A percentile compares a stretch with the other conserved stretches of the same genome.
Conservation (phyloP, 2,113 vertebrate genomes). For the Scolopax mira region DNA sequence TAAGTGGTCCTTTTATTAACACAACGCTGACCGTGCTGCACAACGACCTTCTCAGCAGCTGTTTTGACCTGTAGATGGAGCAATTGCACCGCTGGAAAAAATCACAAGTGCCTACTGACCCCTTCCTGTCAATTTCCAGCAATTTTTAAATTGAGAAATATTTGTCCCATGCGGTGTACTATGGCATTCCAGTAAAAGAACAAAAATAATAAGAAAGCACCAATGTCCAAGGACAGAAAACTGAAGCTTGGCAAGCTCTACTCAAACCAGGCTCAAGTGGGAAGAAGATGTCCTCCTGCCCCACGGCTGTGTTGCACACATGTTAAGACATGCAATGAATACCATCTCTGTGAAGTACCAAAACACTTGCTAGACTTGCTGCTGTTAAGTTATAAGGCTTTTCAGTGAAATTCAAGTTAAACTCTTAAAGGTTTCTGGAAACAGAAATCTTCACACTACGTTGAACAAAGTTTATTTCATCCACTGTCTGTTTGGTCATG, state of each 20-base stretch:
- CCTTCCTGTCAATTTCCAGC: background rate
- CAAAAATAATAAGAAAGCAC: too few relatives aligned
- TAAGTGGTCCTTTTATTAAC: background rate
- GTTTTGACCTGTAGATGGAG: conserved; percentile 47
- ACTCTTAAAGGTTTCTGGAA: background rate
- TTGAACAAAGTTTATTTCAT: background rate
- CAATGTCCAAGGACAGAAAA: background rate
- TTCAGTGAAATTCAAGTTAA: background rate
- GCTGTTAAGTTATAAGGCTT: background rate
- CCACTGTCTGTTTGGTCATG: background rate
- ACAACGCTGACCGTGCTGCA: accelerated
- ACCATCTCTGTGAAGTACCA: background rate
- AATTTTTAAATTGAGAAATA: background rate
- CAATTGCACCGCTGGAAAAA: background rate
- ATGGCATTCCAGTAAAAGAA: background rate
- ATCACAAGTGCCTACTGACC: background rate
- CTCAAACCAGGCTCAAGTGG: background rate
- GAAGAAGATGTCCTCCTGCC: background rate
- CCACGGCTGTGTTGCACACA: accelerated
- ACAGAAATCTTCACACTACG: background rate
- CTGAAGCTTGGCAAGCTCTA: background rate
- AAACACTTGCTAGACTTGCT: background rate
- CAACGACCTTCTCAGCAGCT: background rate
- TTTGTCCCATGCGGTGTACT: background rate
- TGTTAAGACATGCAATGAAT: background rate